Evolutionary conservation across 1,140 invertebrate genomes (phyloP).

Genomic region (Calephelis virginiensis): DNA sequence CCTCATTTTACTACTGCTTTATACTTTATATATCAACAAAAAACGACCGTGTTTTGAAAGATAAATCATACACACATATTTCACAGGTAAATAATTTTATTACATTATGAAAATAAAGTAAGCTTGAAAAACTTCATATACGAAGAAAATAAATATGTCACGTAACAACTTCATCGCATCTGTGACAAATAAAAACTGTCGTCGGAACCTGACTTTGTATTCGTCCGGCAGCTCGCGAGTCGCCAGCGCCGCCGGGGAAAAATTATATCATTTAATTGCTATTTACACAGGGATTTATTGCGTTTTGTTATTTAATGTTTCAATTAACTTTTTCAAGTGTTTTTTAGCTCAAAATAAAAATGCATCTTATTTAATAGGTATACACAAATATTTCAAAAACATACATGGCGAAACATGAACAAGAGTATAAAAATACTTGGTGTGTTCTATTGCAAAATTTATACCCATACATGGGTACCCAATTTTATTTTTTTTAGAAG

Average conservation of each 20-base stretch:
- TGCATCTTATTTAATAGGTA: background rate
- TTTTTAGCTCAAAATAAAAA: background rate
- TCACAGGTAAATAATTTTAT: too few relatives aligned
- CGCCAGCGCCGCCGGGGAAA: background rate
- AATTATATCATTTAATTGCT: constrained; percentile 14
- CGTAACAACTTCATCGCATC: constrained; percentile 10
- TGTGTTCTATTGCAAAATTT: too few relatives aligned
- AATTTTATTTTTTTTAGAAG: too few relatives aligned
- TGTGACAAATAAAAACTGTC: constrained; percentile 12
- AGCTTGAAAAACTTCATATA: constrained; percentile 1
- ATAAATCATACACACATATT: too few relatives aligned
- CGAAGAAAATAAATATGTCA: constrained; percentile 12
- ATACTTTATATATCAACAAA: too few relatives aligned
- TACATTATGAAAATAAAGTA: too few relatives aligned
- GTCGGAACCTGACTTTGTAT: constrained; percentile 5
- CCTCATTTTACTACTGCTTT: too few relatives aligned
- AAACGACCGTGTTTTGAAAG: too few relatives aligned
- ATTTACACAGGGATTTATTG: constrained; percentile 12
- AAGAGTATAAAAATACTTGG: too few relatives aligned
- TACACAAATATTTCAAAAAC: too few relatives aligned
- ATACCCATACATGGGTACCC: too few relatives aligned
- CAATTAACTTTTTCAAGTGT: background rate
- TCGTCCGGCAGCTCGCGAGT: background rate
- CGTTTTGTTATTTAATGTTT: background rate
- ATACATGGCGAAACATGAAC: too few relatives aligned